phyloP scores from a whole-genome alignment of 2,113 vertebrate species.

The Bolborhynchus lineola region DNA sequence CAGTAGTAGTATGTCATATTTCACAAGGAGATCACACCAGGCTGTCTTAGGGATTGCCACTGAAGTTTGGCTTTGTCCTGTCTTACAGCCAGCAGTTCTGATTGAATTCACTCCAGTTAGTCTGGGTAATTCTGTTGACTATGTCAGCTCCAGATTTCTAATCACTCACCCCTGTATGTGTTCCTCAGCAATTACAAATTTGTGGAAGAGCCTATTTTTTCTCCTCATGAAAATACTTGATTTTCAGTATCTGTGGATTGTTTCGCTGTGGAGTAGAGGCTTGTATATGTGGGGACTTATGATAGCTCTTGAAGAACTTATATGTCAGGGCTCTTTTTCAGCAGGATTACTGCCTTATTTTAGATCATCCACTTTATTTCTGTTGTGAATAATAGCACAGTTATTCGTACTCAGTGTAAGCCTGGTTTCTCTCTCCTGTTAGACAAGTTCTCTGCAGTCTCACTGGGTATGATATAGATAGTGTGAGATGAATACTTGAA shows the following conservation, averaged over 20 bases:
- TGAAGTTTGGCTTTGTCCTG: neutral
- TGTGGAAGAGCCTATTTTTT: neutral
- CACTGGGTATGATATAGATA: neutral
- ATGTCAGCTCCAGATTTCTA: neutral
- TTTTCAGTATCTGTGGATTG: neutral
- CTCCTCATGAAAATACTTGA: neutral
- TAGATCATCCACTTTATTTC: neutral
- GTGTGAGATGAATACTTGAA: neutral
- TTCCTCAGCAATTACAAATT: neutral
- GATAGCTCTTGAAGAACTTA: neutral
- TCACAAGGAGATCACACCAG: neutral
- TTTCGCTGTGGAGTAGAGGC: neutral
- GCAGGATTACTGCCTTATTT: neutral
- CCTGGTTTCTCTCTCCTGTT: neutral
- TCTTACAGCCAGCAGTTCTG: neutral
- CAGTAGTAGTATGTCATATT: neutral
- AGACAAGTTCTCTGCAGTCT: neutral
- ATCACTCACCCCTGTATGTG: neutral
- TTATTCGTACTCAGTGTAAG: neutral
- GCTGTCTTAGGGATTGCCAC: neutral
- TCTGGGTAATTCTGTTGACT: neutral
- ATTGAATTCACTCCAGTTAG: neutral
- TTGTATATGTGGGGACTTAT: neutral
- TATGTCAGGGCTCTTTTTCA: neutral
- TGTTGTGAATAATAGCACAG: neutral